Evolutionary conservation across 2,797 vertebrate species (phyloP).

Genomic region (Urosaurus nigricauda): DNA sequence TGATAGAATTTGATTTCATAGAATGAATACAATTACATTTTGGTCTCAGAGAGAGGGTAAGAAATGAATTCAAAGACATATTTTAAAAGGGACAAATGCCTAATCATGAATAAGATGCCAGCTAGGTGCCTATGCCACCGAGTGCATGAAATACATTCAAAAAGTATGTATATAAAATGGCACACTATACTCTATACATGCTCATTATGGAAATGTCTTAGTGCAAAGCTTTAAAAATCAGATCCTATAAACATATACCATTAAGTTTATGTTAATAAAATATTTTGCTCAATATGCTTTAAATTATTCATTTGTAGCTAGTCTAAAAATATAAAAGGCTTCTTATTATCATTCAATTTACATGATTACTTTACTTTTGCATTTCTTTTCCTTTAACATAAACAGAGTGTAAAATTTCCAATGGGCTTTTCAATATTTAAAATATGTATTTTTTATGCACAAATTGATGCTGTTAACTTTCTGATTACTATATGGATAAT

Average conservation of each 20-base stretch:
- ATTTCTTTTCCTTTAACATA: conserved; percentile 82
- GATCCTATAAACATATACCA: conserved; percentile 85
- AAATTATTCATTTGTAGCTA: conserved; percentile 85
- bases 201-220: conserved; percentile 83
- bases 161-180: conserved; percentile 79
- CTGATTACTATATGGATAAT: conserved; percentile 83
- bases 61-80: conserved; percentile 72
- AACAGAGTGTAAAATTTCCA: conserved; percentile 82
- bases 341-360: conserved; percentile 89
- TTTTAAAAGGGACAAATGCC: conserved; percentile 64
- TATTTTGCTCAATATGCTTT: conserved; percentile 85
- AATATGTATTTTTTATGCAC: conserved; percentile 84
- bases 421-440: conserved; percentile 81
- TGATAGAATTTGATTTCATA: conserved; percentile 62
- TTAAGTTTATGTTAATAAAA: conserved; percentile 88
- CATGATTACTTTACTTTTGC: conserved; percentile 86
- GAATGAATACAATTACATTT: conserved; percentile 53
- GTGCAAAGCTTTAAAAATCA: conserved; percentile 84
- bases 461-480: conserved; percentile 82
- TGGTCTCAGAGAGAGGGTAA: conserved; percentile 58
- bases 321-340: conserved; percentile 87
- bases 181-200: conserved; percentile 76
- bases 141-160: conserved; percentile 77
- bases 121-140: conserved; percentile 64
- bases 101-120: conserved; percentile 72